A percentile compares a stretch with the other conserved stretches of the same genome.
phyloP scores from a whole-genome alignment of 2,113 vertebrate species.

The Oryzias melastigma region DNA sequence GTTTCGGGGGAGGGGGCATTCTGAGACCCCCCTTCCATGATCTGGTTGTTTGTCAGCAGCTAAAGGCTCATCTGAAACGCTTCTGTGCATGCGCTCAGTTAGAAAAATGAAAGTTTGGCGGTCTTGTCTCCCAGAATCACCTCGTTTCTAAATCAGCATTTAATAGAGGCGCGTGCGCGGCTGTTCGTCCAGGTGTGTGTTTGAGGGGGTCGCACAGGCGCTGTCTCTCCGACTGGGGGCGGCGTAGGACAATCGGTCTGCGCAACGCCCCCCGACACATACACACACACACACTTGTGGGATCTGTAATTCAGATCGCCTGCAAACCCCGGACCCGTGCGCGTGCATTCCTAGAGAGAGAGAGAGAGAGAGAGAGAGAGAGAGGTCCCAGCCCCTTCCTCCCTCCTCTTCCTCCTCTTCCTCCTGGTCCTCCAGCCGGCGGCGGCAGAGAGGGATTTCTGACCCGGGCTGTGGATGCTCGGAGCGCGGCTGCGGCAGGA shows the following conservation, averaged over 20 bases:
- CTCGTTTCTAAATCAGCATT: no score
- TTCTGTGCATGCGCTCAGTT: no score
- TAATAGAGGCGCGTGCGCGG: no score
- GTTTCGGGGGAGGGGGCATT: no score
- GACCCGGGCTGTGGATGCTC: conserved; percentile 63
- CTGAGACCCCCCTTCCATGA: no score
- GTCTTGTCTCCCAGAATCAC: no score
- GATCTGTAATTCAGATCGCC: conserved; percentile 88
- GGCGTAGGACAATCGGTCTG: conserved; percentile 73
- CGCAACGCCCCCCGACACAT: conserved; percentile 22
- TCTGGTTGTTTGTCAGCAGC: no score
- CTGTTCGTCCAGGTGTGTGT: background rate
- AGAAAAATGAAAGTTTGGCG: no score
- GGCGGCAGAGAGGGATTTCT: conserved; percentile 66
- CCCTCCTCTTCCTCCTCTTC: conserved; percentile 49
- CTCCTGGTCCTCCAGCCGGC: conserved; percentile 70
- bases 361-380: conserved; percentile 35
- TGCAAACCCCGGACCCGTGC: conserved; percentile 78
- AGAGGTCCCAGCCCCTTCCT: conserved; percentile 53
- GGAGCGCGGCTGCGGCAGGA: conserved; percentile 39
- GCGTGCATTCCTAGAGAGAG: conserved; percentile 71
- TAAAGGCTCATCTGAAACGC: no score
- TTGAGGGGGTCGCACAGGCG: conserved; percentile 41
- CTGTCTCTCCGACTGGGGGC: conserved; percentile 83
- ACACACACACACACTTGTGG: conserved; percentile 61